phyloP scores from a whole-genome alignment of 1,140 invertebrate genomes.

The Alviniconcha marisindica region DNA sequence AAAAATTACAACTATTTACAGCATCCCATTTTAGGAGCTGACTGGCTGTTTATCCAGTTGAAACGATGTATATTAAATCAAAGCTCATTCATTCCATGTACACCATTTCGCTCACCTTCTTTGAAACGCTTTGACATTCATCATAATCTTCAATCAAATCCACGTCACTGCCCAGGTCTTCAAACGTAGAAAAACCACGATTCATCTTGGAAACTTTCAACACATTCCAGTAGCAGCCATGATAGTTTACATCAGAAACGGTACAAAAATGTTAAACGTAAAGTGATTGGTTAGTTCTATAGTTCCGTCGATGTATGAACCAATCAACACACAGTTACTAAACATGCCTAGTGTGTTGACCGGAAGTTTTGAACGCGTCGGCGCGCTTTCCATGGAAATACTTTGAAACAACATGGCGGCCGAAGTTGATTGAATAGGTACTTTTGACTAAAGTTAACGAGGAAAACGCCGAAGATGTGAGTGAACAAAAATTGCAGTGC shows the following conservation, averaged over 20 bases:
- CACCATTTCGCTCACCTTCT: conserved; percentile 56
- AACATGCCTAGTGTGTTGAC: neutral
- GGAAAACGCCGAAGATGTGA: too few relatives aligned
- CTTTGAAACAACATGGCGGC: conserved; percentile 31
- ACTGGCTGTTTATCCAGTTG: too few relatives aligned
- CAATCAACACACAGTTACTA: conserved; percentile 36
- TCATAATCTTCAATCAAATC: conserved; percentile 47
- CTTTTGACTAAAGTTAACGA: too few relatives aligned
- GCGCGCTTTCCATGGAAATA: conserved; percentile 34
- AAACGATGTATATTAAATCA: too few relatives aligned
- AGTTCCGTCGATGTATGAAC: neutral
- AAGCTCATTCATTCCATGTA: too few relatives aligned
- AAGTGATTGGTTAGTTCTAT: conserved; percentile 37
- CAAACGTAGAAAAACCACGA: neutral
- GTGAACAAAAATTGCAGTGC: too few relatives aligned
- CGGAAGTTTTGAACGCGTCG: conserved; percentile 21
- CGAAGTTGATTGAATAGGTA: too few relatives aligned
- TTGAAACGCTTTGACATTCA: conserved; percentile 48
- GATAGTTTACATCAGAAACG: conserved; percentile 38
- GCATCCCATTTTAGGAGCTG: too few relatives aligned
- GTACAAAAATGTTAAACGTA: neutral
- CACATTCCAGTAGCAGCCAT: neutral
- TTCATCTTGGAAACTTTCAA: neutral
- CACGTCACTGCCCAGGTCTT: conserved; percentile 39
- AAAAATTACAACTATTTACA: too few relatives aligned